Evolutionary conservation across 2,888 invertebrate genomes (phyloP).

Genomic region (Apamea sordens): DNA sequence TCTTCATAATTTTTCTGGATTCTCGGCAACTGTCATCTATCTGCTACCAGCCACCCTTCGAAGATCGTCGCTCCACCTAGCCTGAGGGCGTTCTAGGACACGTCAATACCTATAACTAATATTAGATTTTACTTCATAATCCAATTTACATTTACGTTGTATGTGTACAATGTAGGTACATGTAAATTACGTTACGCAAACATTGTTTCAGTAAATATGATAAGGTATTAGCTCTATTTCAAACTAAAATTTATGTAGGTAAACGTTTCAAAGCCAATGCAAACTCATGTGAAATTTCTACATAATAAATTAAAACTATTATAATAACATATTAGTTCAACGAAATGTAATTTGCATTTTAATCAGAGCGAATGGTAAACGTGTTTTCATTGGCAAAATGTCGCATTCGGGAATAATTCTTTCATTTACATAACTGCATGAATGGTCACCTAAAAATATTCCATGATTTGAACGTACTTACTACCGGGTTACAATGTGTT

Average conservation of each 20-base stretch:
- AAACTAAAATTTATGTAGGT: slow-evolving; percentile 7
- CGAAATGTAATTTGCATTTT: slow-evolving; percentile 40
- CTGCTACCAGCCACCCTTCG: not conserved
- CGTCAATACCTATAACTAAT: not conserved
- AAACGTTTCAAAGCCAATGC: not conserved
- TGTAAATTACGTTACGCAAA: not conserved
- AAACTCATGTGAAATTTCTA: not conserved
- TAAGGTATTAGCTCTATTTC: not conserved
- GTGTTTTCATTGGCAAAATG: not conserved
- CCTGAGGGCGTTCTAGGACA: not conserved
- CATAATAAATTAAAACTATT: slow-evolving; percentile 19
- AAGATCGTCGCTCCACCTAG: not conserved
- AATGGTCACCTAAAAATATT: slow-evolving; percentile 9
- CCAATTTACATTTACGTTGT: not conserved
- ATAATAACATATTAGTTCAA: slow-evolving; percentile 15
- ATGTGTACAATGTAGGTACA: too few relatives aligned
- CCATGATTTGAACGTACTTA: slow-evolving; percentile 6
- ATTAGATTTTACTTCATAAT: not conserved
- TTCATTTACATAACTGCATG: slow-evolving; percentile 7
- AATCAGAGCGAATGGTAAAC: slow-evolving; percentile 10
- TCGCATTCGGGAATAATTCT: not conserved
- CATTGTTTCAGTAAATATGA: not conserved
- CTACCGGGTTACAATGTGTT: too few relatives aligned
- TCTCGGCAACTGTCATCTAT: not conserved
- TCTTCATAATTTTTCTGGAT: too few relatives aligned